Evolutionary conservation across 92 coral and sea anemone species (phyloP), one percentile per base, ranked within the genome.

Genomic region (Epizoanthus rinbou): DNA sequence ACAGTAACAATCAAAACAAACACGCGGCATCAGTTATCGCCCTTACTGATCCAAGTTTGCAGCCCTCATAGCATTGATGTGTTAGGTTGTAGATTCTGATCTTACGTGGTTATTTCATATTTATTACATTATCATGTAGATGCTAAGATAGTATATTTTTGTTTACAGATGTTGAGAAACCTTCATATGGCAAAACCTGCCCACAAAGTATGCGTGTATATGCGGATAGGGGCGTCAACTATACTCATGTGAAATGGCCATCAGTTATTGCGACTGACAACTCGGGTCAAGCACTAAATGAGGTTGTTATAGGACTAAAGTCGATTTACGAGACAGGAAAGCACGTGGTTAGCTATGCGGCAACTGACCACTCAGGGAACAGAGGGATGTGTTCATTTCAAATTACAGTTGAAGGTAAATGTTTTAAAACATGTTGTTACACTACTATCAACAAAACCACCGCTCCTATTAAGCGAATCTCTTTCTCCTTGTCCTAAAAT

Each of bases 181-280:
- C 79, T 3, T 25, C n/a, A 8, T 74, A 52, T 28, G 64, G 64
- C 8, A 54, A 13, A 0, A 74, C 43, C 31, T 74, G 79, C 8
- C 79, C 79, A 22, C 53, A 31, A 1, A 23, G 10, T 10, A 75
- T 75, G 15, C 11, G 59, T 3, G 80, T 69, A 0, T 87, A 78
- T 54, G 92, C 95, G 43, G 87, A 83, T 25, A 80, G 78, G 57
- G 87, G 74, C 22, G 63, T 63, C 31, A 84, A 80, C 64, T 72
- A 69, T 11, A 87, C 91, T 3, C 23, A 50, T 31, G 92, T 86
- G 13, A 60, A 69, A 18, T 79, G 91, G 84, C 83, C 92, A 33
- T 19, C 92, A 24, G 87, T 91, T 28, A 59, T 28, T 10, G 92
- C 89, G 47, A 89, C 89, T 24, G 95, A 91, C 72, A 91, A 91